Base-by-base conservation (phyloP, 2,888 invertebrate species). In the Anodontia alba region DNA sequence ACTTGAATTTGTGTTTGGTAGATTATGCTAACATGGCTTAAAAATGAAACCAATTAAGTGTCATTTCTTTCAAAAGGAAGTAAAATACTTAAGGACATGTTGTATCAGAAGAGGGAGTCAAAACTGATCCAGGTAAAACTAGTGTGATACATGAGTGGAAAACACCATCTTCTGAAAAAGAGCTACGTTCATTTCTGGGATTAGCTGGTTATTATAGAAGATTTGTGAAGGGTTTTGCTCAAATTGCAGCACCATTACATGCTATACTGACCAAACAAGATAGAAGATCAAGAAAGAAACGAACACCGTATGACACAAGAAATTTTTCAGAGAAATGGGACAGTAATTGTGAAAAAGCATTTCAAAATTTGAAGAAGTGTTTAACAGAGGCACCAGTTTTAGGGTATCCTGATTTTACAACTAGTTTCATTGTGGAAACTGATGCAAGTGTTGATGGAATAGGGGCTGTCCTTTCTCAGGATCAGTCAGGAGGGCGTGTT, bases 391-490 rank as follows among this genome's bases (percentile, higher is more conserved):
- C 87, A 20, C 80, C 81, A n/a, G 71, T 87, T 43, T 43, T 84
- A 57, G 83, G 83, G 23, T 87, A 80, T 67, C 76, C 87, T 38
- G 86, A 87, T 73, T 86, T 76, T 57, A 76, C 66, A 26, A 20
- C 38, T 38, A 76, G 80, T 29, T 88, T 85, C 54, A 77, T 82
- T 15, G 42, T 85, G 15, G 86, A 84, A 75, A 79, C 76, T 26
- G 86, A 87, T 80, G 84, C 86, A 10, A 83, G 87, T 70, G 29
- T 78, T 36, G 10, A 62, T 20, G 83, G 84, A 46, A 38, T 67
- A 12, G 84, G 83, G 15, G 85, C 79, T 10, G 81, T 86, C 12
- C 51, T 88, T 20, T 87, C 84, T 10, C 87, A 87, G 69, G 68
- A 84, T 17, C 74, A 87, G 73, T 68, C 68, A 43, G 29, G 73